phyloP scores from a whole-genome alignment of 2,888 invertebrate species.

The Hydrotaea diabolus region DNA sequence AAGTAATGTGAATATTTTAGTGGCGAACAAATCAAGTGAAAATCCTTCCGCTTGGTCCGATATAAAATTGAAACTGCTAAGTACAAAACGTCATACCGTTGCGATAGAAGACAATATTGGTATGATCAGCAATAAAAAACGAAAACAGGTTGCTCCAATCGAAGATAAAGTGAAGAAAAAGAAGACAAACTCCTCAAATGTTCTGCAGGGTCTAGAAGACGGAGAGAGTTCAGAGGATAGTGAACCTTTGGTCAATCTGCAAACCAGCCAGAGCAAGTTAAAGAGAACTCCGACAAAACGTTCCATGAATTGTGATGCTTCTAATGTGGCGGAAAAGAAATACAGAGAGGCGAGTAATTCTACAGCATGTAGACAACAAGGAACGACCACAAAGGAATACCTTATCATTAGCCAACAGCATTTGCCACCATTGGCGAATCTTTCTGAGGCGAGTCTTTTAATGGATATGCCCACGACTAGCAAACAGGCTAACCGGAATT shows the following conservation, averaged over 20 bases:
- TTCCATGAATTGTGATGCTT: not conserved
- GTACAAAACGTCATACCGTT: constrained; percentile 72
- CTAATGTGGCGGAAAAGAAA: constrained; percentile 38
- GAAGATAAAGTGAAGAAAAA: not conserved
- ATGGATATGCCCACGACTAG: constrained; percentile 36
- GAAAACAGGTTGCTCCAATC: not conserved
- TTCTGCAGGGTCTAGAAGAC: not conserved
- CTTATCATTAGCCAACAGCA: not conserved
- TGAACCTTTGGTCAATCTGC: constrained; percentile 49
- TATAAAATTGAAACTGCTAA: constrained; percentile 72
- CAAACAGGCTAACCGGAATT: not conserved
- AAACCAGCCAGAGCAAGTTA: not conserved
- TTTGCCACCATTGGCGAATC: not conserved
- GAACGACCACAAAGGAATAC: not conserved
- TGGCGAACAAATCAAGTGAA: constrained; percentile 68
- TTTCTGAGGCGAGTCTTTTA: not conserved
- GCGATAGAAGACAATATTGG: constrained; percentile 78
- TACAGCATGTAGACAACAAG: not conserved
- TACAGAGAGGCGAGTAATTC: not conserved
- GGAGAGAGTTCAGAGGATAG: constrained; percentile 5
- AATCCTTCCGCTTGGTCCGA: constrained; percentile 71
- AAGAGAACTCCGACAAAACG: constrained; percentile 49
- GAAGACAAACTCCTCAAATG: not conserved
- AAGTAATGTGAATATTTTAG: constrained; percentile 72
- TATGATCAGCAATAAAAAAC: constrained; percentile 64